Evolutionary conservation across 1,140 invertebrate genomes (phyloP), one percentile per base, ranked within the genome.

Genomic region (Thalassaphorura encarpata): DNA sequence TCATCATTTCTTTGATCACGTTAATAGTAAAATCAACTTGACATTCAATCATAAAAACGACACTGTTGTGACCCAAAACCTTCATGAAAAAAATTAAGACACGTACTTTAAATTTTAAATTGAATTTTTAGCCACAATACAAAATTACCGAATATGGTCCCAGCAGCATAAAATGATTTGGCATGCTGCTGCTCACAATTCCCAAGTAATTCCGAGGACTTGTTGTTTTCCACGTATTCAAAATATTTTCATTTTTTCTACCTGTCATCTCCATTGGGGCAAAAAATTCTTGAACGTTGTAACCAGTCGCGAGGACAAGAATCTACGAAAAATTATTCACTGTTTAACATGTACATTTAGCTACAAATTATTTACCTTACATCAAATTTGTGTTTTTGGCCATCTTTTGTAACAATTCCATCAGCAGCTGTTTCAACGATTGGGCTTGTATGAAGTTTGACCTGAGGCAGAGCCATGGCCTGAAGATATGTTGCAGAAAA

Each of bases 41-140:
- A 29, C 61, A 63, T 45, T 63, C 61, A 21, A 63, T 56, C 53
- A 47, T 57, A 50, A 63, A 63, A 36, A 63, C 29, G 16, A 58
- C 31, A 2, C 46, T 47, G 47, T 56, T 63, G 42, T 63, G 61
- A 21, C 58, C 58, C 29, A n/a, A 6, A 18, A 5, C 48, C 27
- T 50, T 5, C 4, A n/a, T n/a, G 24, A 24, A 18, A 31, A 36
- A 6, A 24, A 48, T 23, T 13, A 48, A 48, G 19, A 4, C 8
- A 21, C 6, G 6, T 43, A 43, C 6, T 13, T 43, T 8, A 43
- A 23, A 43, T 43, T n/a, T 18, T 18, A 43, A 23, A 23, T 8
- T 43, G 11, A 43, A 43, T 8, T 18, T 18, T 6, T 8, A n/a
- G 18, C 18, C 21, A 43, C 11, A 11, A 11, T 36, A n/a, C n/a